Base-by-base conservation (phyloP, 2,113 vertebrate genomes). In the Myiozetetes cayanensis region DNA sequence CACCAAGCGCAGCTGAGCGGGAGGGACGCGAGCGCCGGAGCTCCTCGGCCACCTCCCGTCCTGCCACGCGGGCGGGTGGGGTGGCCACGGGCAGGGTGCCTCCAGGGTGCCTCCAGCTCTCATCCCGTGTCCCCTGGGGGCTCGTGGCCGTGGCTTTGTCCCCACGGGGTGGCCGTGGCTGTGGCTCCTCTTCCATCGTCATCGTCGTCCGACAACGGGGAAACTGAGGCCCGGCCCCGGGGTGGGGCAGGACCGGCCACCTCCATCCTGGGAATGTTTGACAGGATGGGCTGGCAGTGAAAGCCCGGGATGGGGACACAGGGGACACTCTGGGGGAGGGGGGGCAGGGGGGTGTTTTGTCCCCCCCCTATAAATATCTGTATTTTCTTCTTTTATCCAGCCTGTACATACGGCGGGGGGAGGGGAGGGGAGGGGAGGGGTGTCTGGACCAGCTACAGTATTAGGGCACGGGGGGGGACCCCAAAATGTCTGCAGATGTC, bases 1-100 rank as follows among this genome's bases (percentile, higher is more conserved):
- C 62, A 98, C 97, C 91, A 99, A 98, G 78, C 98, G 98, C 89
- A 98, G 97, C 93, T 99, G 97, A 98, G 55, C 39, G 62, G 83
- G 82, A 30, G 9, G 39, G n/a, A 23, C 14, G 9, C 0, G 0
- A 92, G 73, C 55, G 12, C 20, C 2, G 31, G 58, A 82, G 14
- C 44, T 50, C 10, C 22, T 35, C 39, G 7, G 12, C 33, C 67
- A 30, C 85, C 77, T 74, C 87, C 46, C 68, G 50, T 87, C 71
- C 53, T 4, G 24, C n/a, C 37, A 24, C 46, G 14, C 25, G 56
- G 72, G 53, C 91, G 73, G 63, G 46, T 62, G 90, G 63, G 59
- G 80, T 90, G 58, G 78, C 44, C 12, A 4, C 63, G 52, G n/a
- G n/a, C n/a, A n/a, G n/a, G n/a, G n/a, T n/a, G n/a, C n/a, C n/a